Conservation (phyloP, 2,797 vertebrate species). For the Florisuga fusca region DNA sequence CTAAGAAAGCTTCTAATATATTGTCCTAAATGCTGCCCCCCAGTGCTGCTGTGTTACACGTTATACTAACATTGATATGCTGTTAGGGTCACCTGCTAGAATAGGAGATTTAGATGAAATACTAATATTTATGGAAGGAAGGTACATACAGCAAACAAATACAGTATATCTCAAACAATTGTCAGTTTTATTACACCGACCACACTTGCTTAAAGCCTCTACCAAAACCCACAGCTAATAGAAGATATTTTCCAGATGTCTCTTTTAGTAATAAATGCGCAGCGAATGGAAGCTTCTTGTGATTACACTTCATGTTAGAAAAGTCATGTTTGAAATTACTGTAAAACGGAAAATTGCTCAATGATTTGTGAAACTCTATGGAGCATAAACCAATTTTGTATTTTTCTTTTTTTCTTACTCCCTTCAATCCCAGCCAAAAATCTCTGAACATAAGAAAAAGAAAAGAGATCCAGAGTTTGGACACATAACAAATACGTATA, state of each 20-base stretch:
- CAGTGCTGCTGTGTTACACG: background rate
- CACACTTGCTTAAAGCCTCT: background rate
- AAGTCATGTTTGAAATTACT: background rate
- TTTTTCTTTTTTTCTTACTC: background rate
- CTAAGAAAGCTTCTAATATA: background rate
- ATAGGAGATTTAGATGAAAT: background rate
- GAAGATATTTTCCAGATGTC: slow-evolving; percentile 46
- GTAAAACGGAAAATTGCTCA: background rate
- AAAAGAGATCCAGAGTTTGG: background rate
- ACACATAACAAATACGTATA: background rate
- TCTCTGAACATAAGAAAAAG: background rate
- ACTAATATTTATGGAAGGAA: slow-evolving; percentile 28
- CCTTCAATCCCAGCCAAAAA: background rate
- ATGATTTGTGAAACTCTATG: background rate
- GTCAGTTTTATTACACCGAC: slow-evolving; percentile 35
- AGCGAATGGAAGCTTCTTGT: background rate
- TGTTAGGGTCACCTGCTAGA: background rate
- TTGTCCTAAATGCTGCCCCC: background rate
- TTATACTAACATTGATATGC: background rate
- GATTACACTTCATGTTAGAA: background rate
- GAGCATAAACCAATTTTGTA: background rate
- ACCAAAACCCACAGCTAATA: background rate
- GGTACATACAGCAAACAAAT: background rate
- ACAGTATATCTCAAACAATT: background rate
- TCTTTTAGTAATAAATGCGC: background rate